phyloP scores from a whole-genome alignment of 2,888 invertebrate genomes.

The Oxycera nigricornis region DNA sequence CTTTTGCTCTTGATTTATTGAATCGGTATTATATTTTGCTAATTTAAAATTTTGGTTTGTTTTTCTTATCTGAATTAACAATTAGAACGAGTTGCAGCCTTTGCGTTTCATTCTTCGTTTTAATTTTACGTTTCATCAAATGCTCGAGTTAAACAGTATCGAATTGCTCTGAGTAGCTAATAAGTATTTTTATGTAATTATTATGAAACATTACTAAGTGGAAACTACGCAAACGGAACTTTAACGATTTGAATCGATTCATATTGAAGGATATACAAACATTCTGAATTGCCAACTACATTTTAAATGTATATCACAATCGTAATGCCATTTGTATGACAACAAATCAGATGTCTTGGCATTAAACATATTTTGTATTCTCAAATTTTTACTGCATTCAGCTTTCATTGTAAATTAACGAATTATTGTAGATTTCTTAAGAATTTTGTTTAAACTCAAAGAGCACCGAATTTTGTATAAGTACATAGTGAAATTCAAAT shows the following conservation, averaged over 20 bases:
- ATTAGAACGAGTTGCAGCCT: conserved; percentile 2
- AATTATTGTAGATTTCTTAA: conserved; percentile 28
- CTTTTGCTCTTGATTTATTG: conserved; percentile 33
- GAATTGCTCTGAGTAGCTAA: background rate
- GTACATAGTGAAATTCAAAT: conserved; percentile 27
- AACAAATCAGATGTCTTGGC: conserved; percentile 25
- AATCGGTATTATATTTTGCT: background rate
- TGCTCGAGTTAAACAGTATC: background rate
- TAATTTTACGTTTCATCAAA: conserved; percentile 12
- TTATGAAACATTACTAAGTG: background rate
- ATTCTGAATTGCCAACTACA: conserved; percentile 28
- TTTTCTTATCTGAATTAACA: conserved; percentile 6
- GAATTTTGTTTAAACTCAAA: conserved; percentile 26
- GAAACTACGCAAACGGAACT: background rate
- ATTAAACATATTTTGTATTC: conserved; percentile 27
- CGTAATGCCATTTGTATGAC: conserved; percentile 25
- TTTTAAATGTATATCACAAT: conserved; percentile 37
- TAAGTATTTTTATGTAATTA: no score
- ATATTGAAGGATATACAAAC: conserved; percentile 30
- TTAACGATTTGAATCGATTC: background rate
- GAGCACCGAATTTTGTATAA: conserved; percentile 36
- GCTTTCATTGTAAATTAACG: conserved; percentile 29
- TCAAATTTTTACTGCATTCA: conserved; percentile 17
- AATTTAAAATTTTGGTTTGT: conserved; percentile 30
- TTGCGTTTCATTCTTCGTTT: background rate